Evolutionary conservation across 2,888 invertebrate genomes (phyloP).

Genomic region (Stenurella melanura): DNA sequence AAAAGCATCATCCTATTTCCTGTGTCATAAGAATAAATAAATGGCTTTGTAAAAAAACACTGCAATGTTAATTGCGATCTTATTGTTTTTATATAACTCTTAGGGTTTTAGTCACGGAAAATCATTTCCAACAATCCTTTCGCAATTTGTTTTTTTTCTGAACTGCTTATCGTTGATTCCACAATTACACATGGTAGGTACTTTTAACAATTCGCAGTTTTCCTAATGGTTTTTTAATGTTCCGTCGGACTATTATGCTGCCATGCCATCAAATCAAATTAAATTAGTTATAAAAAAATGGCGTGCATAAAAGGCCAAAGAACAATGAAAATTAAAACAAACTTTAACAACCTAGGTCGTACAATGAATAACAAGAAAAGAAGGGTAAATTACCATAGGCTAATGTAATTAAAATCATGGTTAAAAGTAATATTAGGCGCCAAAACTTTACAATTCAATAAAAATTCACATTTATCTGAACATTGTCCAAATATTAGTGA

Average conservation of each 20-base stretch:
- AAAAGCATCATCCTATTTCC: too few species aligned
- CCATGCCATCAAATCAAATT: neutral
- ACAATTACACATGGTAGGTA: neutral
- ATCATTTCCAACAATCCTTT: neutral
- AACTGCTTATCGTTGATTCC: neutral
- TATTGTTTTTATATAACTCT: neutral
- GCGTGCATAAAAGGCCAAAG: neutral
- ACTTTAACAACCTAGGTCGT: neutral
- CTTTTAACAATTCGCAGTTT: neutral
- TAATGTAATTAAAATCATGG: too few species aligned
- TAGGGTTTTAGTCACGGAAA: neutral
- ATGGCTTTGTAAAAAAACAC: neutral
- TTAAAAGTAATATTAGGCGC: too few species aligned
- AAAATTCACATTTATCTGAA: too few species aligned
- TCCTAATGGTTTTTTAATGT: constrained; percentile 2
- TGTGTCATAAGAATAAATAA: too few species aligned
- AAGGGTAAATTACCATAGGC: neutral
- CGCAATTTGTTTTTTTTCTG: neutral
- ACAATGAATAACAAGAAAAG: neutral
- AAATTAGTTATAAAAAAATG: neutral
- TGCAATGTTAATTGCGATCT: neutral
- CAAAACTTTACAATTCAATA: too few species aligned
- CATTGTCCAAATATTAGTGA: too few species aligned
- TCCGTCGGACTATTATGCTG: neutral
- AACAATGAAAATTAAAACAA: neutral